Evolutionary conservation across 2,888 invertebrate genomes (phyloP).

Genomic region (Drosophila fulvimacula): DNA sequence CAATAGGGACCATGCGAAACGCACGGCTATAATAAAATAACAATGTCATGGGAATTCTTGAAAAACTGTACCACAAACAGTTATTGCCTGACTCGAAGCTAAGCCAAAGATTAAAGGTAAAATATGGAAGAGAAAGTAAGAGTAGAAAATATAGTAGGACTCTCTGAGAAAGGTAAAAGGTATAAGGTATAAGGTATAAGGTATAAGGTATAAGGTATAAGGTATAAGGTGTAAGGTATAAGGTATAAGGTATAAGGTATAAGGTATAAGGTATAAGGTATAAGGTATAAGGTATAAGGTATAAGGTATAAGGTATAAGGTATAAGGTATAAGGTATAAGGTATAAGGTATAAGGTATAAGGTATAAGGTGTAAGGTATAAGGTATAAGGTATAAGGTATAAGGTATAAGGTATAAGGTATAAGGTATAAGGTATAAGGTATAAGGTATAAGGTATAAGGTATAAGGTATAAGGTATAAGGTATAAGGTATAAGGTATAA

Average conservation of each 20-base stretch:
- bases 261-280: neutral
- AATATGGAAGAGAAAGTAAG: neutral
- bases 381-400: too few relatives aligned
- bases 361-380: too few relatives aligned
- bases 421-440: too few relatives aligned
- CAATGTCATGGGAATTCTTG: slow-evolving; percentile 2
- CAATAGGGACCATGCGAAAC: slow-evolving; percentile 16
- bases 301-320: neutral
- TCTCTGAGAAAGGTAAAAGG: too few relatives aligned
- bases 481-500: too few relatives aligned
- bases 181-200: neutral
- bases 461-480: too few relatives aligned
- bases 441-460: too few relatives aligned
- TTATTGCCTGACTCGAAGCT: neutral
- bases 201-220: neutral
- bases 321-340: neutral
- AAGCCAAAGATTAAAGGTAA: neutral
- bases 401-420: too few relatives aligned
- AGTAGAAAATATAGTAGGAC: neutral
- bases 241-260: neutral
- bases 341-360: neutral
- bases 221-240: too few relatives aligned
- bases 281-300: neutral
- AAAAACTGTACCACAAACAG: neutral
- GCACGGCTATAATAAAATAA: neutral